These are phyloP conservation scores for Acropternis orthonyx DNA, from an alignment of 2,797 vertebrate species.

Conservation along the genomic window DNA sequence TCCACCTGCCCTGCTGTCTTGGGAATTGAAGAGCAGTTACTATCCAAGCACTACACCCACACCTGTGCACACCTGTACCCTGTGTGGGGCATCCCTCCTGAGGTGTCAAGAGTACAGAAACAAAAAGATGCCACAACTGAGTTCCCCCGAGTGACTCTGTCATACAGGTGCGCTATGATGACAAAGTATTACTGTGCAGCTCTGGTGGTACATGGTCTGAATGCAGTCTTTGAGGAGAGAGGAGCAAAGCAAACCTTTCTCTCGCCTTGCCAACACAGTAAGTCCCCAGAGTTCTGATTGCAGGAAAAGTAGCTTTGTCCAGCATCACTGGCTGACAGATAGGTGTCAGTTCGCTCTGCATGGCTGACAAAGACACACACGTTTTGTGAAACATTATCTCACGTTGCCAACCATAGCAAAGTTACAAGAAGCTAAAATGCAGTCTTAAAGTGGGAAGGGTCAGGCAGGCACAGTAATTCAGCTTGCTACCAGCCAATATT, in stretches of 20 bases:
- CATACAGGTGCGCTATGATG: neutral
- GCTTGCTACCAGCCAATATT: neutral
- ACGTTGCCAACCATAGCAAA: neutral
- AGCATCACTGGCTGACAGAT: neutral
- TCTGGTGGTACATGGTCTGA: neutral
- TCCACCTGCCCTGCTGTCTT: neutral
- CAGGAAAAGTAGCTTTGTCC: neutral
- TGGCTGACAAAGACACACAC: neutral
- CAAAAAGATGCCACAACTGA: neutral
- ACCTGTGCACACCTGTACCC: neutral
- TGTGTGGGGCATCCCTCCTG: neutral
- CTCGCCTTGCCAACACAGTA: neutral
- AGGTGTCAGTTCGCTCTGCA: neutral
- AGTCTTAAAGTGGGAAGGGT: neutral
- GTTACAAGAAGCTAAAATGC: neutral
- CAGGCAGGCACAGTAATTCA: neutral
- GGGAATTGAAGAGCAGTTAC: neutral
- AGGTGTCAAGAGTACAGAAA: neutral
- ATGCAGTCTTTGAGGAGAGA: neutral
- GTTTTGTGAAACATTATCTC: neutral
- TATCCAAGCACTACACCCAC: neutral
- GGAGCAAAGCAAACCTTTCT: neutral
- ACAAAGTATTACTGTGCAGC: neutral
- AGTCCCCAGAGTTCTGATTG: fast-evolving
- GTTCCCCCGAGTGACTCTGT: neutral